Evolutionary conservation across 1,140 invertebrate genomes (phyloP).

Genomic region (Mya arenaria): DNA sequence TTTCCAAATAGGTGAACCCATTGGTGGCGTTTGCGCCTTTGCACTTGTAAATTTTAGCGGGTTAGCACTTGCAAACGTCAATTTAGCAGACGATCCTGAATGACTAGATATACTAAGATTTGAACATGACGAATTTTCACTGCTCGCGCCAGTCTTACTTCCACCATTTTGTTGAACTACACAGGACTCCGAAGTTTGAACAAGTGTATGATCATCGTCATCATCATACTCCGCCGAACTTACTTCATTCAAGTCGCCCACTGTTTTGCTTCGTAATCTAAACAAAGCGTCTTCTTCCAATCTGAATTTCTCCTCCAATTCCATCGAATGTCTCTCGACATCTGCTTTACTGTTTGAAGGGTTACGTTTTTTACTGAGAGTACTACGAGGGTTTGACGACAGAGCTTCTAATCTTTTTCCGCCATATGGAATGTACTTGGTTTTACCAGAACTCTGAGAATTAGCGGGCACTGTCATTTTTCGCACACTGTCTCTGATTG

Average conservation of each 20-base stretch:
- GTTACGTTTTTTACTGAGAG: conserved; percentile 86
- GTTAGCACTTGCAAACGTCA: conserved; percentile 96
- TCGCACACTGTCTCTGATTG: conserved; percentile 89
- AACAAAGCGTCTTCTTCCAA: conserved; percentile 85
- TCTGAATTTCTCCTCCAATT: conserved; percentile 86
- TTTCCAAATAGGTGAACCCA: conserved; percentile 95
- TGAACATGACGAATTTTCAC: conserved; percentile 90
- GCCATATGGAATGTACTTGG: conserved; percentile 68
- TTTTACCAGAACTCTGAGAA: conserved; percentile 48
- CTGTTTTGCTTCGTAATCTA: conserved; percentile 92
- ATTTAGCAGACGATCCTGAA: conserved; percentile 89
- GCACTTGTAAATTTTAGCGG: conserved; percentile 89
- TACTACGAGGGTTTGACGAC: conserved; percentile 73
- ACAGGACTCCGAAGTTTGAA: conserved; percentile 81
- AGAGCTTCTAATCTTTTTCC: conserved; percentile 64
- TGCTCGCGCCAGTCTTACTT: conserved; percentile 80
- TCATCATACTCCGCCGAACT: conserved; percentile 95
- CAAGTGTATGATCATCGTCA: conserved; percentile 84
- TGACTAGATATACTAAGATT: conserved; percentile 92
- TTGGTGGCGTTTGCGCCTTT: conserved; percentile 80
- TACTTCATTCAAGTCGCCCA: conserved; percentile 86
- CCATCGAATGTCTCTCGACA: conserved; percentile 93
- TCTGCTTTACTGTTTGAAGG: conserved; percentile 62
- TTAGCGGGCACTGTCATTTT: conserved; percentile 71
- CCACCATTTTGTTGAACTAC: conserved; percentile 78